A percentile compares a stretch with the other conserved stretches of the same genome.
Conservation (phyloP, 1,140 invertebrate species). For the Helicoverpa armigera region DNA sequence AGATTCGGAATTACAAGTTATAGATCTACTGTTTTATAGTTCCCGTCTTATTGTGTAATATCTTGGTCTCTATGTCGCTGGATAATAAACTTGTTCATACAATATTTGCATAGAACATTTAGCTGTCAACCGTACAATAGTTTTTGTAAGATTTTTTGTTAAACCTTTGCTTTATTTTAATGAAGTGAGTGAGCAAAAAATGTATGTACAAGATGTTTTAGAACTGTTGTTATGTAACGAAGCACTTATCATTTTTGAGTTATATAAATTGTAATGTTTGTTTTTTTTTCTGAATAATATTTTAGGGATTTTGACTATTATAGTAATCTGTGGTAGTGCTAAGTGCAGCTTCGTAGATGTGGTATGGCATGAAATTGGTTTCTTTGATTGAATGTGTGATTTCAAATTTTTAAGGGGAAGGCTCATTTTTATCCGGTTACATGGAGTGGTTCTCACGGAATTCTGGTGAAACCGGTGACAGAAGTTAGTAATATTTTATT, state of each 20-base stretch:
- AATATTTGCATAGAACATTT: background rate
- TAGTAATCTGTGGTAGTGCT: no score
- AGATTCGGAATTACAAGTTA: background rate
- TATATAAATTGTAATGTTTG: conserved; percentile 6
- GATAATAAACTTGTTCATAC: background rate
- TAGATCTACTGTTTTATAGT: background rate
- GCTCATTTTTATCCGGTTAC: no score
- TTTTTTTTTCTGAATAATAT: background rate
- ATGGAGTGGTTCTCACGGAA: no score
- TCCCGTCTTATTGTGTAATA: background rate
- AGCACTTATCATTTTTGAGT: conserved; percentile 11
- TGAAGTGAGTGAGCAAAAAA: background rate
- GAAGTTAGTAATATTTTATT: background rate
- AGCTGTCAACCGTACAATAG: background rate
- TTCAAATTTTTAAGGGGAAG: no score
- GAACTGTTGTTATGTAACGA: conserved; percentile 7
- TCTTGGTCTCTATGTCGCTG: background rate
- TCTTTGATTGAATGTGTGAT: no score
- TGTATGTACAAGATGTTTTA: conserved; percentile 7
- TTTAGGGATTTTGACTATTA: background rate
- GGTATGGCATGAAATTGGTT: no score
- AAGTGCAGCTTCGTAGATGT: no score
- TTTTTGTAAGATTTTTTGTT: conserved; percentile 13
- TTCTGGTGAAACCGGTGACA: no score
- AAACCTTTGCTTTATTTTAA: conserved; percentile 26